Evolutionary conservation across 2,113 vertebrate species (phyloP), one percentile per base, ranked within the genome.

Genomic region (Phasianus colchicus): DNA sequence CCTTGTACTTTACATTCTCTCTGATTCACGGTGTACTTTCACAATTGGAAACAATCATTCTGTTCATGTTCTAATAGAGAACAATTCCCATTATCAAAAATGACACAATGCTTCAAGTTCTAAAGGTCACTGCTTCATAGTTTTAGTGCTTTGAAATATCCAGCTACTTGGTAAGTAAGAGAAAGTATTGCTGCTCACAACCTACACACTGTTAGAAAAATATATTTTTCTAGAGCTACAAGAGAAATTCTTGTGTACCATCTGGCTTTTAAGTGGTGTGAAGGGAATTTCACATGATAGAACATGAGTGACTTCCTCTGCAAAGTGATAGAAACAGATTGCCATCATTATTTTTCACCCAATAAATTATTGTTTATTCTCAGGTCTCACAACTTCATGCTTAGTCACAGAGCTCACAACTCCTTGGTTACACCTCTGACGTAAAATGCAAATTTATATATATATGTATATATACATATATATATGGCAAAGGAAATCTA

Each of bases 211-310:
- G n/a, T 7, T 55, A 34, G n/a, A 72, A 77, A 95, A 86, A 10
- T 8, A 45, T 5, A 1, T n/a, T 74, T 70, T 79, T 67, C 4
- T 22, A 80, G n/a, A 85, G 22, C 34, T 92, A 43, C 25, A 78
- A 47, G 34, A 88, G 36, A 72, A 93, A 91, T 27, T 60, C 27
- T 64, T 83, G 20, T n/a, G 60, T 61, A 36, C 43, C 65, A 69
- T 90, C 89, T 95, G 85, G 72, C 34, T 92, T 89, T 36, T 43
- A 74, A 32, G 43, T 63, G 3, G 70, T 60, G 30, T 83, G 69
- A 92, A 91, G 19, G 43, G 73, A 83, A 86, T 90, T 95, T 69
- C 48, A 78, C 45, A 57, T 74, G 38, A 69, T 10, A 74, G 57
- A 88, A 67, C 32, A 86, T 1, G 1, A 92, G 17, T 72, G 5